phyloP scores from a whole-genome alignment of 2,797 vertebrate genomes.

The Hemibagrus guttatus region DNA sequence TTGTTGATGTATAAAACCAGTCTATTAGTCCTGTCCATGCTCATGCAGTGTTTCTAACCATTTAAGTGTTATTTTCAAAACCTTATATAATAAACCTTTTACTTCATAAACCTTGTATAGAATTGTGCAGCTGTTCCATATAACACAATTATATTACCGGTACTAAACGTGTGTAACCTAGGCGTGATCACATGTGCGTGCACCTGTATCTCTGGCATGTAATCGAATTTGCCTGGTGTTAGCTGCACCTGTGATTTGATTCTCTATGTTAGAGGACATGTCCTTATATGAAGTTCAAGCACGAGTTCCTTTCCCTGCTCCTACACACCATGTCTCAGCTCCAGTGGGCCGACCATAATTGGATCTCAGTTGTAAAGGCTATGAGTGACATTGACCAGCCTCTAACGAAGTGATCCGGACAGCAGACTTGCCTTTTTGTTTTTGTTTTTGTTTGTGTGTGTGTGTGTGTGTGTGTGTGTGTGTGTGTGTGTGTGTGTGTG shows the following conservation, averaged over 20 bases:
- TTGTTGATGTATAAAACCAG: not conserved
- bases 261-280: constrained; percentile 9
- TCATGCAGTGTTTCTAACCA: too few relatives aligned
- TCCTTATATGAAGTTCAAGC: constrained; percentile 11
- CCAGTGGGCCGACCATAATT: constrained; percentile 39
- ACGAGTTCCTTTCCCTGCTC: constrained; percentile 14
- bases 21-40: not conserved
- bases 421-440: constrained; percentile 17
- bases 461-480: too few relatives aligned
- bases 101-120: too few relatives aligned
- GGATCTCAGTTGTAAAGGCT: constrained; percentile 43
- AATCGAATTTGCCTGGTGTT: constrained; percentile 47
- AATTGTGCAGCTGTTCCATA: too few relatives aligned
- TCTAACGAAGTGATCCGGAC: constrained; percentile 48
- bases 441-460: not conserved
- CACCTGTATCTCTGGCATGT: constrained; percentile 17
- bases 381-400: constrained; percentile 42
- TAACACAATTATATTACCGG: too few relatives aligned
- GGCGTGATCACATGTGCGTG: not conserved
- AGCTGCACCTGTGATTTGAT: constrained; percentile 37
- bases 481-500: too few relatives aligned
- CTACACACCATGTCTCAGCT: constrained; percentile 9
- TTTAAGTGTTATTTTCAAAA: too few relatives aligned
- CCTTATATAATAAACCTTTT: too few relatives aligned
- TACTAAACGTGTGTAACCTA: not conserved